Conservation (phyloP, 2,888 invertebrate species). For the Acrobasis consociella region DNA sequence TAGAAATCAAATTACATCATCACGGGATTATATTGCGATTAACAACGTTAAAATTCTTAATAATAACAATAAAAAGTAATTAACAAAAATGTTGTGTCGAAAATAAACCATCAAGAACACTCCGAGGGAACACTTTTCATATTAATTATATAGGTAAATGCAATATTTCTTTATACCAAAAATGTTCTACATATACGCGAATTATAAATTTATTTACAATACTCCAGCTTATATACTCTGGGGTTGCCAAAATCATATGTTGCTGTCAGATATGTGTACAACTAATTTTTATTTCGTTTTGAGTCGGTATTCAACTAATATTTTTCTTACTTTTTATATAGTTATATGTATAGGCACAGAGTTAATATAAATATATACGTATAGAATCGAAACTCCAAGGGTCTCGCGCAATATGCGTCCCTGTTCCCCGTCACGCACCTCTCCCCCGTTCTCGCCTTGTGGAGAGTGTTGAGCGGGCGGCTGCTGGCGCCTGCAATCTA, state of each 20-base stretch:
- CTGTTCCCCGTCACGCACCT: no score
- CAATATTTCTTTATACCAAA: slow-evolving; percentile 68
- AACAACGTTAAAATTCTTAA: slow-evolving; percentile 81
- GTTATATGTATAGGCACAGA: slow-evolving; percentile 75
- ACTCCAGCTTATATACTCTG: slow-evolving; percentile 48
- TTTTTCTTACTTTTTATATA: slow-evolving; percentile 74
- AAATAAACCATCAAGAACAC: slow-evolving; percentile 77
- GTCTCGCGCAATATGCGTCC: no score
- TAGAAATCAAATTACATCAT: slow-evolving; percentile 38
- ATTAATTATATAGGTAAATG: slow-evolving; percentile 73
- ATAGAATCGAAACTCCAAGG: no score
- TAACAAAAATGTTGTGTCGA: slow-evolving; percentile 72
- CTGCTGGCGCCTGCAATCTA: no score
- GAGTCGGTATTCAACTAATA: slow-evolving; percentile 73
- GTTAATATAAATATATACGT: no score
- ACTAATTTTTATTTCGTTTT: slow-evolving; percentile 45
- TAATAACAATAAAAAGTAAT: slow-evolving; percentile 80
- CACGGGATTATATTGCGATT: slow-evolving; percentile 63
- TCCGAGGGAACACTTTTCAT: slow-evolving; percentile 61
- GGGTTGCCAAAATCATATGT: slow-evolving; percentile 53
- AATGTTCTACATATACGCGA: slow-evolving; percentile 67
- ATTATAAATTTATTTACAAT: slow-evolving; percentile 78
- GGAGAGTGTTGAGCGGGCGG: no score
- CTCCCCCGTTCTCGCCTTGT: no score
- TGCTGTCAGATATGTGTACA: slow-evolving; percentile 49